Evolutionary conservation across 2,113 vertebrate species (phyloP), one percentile per base, ranked within the genome.

Genomic region (Merops nubicus): DNA sequence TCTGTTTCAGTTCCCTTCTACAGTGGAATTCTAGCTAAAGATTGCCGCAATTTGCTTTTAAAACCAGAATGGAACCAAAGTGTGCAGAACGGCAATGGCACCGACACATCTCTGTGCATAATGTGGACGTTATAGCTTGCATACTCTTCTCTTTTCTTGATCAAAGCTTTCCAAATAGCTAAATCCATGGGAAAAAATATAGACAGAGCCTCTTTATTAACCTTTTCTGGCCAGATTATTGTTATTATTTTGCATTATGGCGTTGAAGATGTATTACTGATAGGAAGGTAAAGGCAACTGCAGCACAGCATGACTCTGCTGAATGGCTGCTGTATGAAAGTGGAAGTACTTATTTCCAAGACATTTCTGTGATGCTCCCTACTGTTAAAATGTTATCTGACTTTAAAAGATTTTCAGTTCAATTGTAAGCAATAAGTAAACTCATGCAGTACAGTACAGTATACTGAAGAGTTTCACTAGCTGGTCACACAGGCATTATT

Each of bases 241-340:
- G 77, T 89, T 94, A 97, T 97, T 96, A 92, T 90, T 97, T 96
- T 95, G 79, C 95, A 95, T 96, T 93, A 96, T 86, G 80, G 93
- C 22, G 84, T 65, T 89, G 57, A 96, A 89, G 94, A 92, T 91
- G 95, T 81, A 97, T 95, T 90, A 95, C 76, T 85, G 75, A 86
- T 74, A 67, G 67, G 82, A 93, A 86, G 80, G 86, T 60, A 94
- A 91, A 96, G 82, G 74, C 85, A 96, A 96, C 65, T 67, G 63
- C 75, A 84, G 88, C 91, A 93, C 92, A 93, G 73, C 85, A 68
- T 64, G 91, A 88, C 43, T 59, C 85, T 85, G 77, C 67, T 76
- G 83, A 97, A 93, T 23, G 84, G 78, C 73, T 94, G 72, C 91
- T 91, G 42, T 29, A 85, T 12, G 64, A 76, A 86, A 96, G 85